phyloP scores from a whole-genome alignment of 2,797 vertebrate genomes.

The Brachyalestes nurse region DNA sequence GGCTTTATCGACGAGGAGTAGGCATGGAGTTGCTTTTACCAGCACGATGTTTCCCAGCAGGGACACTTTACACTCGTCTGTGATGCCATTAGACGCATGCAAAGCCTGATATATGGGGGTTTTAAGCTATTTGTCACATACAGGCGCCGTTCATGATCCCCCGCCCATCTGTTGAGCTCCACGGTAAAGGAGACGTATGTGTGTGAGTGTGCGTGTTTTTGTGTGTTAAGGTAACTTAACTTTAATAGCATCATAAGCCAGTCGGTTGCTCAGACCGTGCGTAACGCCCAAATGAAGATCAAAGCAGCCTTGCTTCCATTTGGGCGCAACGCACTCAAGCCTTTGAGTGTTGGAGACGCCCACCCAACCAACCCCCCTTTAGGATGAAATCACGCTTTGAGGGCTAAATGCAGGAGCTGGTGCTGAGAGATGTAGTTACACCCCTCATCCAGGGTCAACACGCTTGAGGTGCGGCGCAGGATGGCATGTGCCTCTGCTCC shows the following conservation, averaged over 20 bases:
- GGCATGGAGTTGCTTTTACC: neutral
- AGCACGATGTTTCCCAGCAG: too few species aligned
- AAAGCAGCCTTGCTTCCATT: neutral
- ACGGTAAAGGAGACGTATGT: neutral
- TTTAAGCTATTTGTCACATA: constrained; percentile 50
- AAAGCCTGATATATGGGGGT: constrained; percentile 8
- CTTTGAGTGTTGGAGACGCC: neutral
- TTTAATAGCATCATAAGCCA: neutral
- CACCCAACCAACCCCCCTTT: neutral
- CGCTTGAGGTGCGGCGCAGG: constrained; percentile 31
- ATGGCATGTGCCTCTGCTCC: constrained; percentile 18
- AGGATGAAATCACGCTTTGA: neutral
- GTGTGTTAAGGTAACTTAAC: neutral
- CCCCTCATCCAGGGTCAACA: constrained; percentile 20
- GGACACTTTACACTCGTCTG: too few species aligned
- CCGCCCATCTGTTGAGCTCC: constrained; percentile 79
- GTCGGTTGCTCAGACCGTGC: neutral
- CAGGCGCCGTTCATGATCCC: constrained; percentile 69
- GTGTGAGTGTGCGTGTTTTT: neutral
- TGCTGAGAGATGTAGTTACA: constrained; percentile 24
- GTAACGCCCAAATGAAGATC: neutral
- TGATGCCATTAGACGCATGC: too few species aligned
- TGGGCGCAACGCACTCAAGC: neutral
- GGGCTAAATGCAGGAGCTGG: neutral
- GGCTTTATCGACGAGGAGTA: neutral